Conservation (phyloP, 2,888 invertebrate species). For the Drosophila tripunctata region DNA sequence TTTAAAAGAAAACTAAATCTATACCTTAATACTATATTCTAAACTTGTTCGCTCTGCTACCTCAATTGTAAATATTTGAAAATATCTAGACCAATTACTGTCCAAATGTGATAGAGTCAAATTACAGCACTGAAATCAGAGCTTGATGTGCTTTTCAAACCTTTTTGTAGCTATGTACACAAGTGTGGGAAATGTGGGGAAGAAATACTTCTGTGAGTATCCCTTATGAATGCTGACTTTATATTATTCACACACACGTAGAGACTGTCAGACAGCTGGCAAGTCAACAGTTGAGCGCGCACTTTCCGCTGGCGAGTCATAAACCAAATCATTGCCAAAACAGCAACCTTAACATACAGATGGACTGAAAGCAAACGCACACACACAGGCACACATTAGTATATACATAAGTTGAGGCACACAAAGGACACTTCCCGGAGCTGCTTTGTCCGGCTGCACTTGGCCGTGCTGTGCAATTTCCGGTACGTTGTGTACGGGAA, state of each 20-base stretch:
- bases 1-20: no score
- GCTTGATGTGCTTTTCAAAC: neutral
- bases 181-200: neutral
- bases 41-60: neutral
- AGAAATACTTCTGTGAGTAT: neutral
- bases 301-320: slow-evolving; percentile 49
- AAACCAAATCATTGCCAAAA: slow-evolving; percentile 58
- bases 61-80: slow-evolving; percentile 2
- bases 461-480: slow-evolving; percentile 59
- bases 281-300: slow-evolving; percentile 44
- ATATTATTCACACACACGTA: slow-evolving; percentile 26
- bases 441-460: slow-evolving; percentile 57
- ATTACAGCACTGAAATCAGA: slow-evolving; percentile 13
- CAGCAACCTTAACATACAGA: slow-evolving; percentile 36
- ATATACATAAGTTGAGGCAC: slow-evolving; percentile 5
- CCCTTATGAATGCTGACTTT: slow-evolving; percentile 30
- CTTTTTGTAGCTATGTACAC: neutral
- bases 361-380: slow-evolving; percentile 3
- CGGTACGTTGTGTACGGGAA: slow-evolving; percentile 42
- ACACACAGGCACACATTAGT: neutral
- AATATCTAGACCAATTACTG: slow-evolving; percentile 13
- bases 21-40: neutral
- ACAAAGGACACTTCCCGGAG: slow-evolving; percentile 50
- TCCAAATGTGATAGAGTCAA: slow-evolving; percentile 11
- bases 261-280: slow-evolving; percentile 9